Base-by-base conservation (phyloP, 1,140 invertebrate genomes). In the Teleopsis dalmanni region DNA sequence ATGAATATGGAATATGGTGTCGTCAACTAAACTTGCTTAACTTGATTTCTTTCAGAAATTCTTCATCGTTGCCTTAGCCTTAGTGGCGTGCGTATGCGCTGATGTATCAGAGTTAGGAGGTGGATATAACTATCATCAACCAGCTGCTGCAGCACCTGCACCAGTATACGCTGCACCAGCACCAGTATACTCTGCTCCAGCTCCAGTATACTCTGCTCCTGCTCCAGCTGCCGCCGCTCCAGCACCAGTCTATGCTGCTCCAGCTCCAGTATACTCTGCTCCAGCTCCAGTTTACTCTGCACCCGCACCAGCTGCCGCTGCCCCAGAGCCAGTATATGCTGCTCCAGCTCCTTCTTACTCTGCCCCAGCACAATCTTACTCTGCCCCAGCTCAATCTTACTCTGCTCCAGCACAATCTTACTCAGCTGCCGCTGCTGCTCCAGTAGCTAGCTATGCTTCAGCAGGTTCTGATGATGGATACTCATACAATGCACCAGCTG, bases 401-500 rank as follows among this genome's bases (percentile, higher is more conserved):
- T 16, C 44, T 34, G 57, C 50, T 21, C 52, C 56, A 1, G 56
- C 49, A 3, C 50, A 43, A 41, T 26, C 43, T 25, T 62, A 59
- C 44, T 41, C 48, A 11, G 57, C 57, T 18, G 52, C 59, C 2
- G 57, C 57, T 50, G 31, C 48, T 11, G 31, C 47, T 14, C 22
- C 52, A 4, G 44, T 29, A 26, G 16, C 41, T 5, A 16, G 11
- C 38, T 22, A 16, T 7, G 27, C 40, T 3, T 50, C 35, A 31
- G 38, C 40, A 4, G 38, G 26, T 38, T 35, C 41, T 18, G 41
- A 37, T 29, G 18, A 27, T 27, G 33, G 22, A 13, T 33, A 10
- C 38, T 33, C 23, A 23, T 38, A 33, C 26, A 57, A 61, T 51
- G 56, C 59, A 19, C 46, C 51, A 34, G 56, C 60, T 36, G 60